Base-by-base conservation (phyloP, 2,888 invertebrate genomes). In the Raillietiella orientalis region DNA sequence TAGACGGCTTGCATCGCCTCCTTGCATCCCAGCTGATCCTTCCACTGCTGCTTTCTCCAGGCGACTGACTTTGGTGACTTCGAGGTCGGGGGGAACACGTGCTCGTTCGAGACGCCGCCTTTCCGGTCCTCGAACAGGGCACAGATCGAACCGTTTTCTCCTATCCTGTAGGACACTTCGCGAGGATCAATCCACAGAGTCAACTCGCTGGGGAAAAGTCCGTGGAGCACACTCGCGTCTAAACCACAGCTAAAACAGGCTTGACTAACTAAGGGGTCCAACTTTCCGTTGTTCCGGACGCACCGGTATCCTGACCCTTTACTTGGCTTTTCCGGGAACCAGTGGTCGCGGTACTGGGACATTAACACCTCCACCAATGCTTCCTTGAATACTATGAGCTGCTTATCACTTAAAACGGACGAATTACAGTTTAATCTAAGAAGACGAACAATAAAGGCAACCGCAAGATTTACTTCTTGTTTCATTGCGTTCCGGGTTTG, bases 181-280 rank as follows among this genome's bases (percentile, higher is more conserved):
- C 52, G 50, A 3, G 66, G 67, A 41, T 67, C 67, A 33, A 67
- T 62, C 67, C 67, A 67, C 46, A 67, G 56, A 16, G 66, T 66
- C 10, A 67, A 51, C 46, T 67, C 66, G 36, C 54, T 53, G 14
- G 66, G 66, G 33, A 66, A 55, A 29, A 54, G 37, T 25, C 40
- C 44, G 33, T 56, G 53, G 30, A 63, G 47, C 34, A 56, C 47
- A 31, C 54, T 49, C 32, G 59, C 58, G 31, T 52, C 43, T 20
- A 64, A 47, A 27, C 65, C 66, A 37, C 58, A 58, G 35, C 55
- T 54, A 28, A 49, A 50, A 16, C 62, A 65, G 15, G 65, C 66
- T 40, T 56, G 50, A 30, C 56, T 54, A 34, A 66, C 52, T 26
- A 63, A 52, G 25, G 62, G 58, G 45, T 66, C 65, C 51, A 64